A percentile compares a stretch with the other conserved stretches of the same genome.
Evolutionary conservation across 2,113 vertebrate genomes (phyloP).

Genomic region (Dunckerocampus dactyliophorus): DNA sequence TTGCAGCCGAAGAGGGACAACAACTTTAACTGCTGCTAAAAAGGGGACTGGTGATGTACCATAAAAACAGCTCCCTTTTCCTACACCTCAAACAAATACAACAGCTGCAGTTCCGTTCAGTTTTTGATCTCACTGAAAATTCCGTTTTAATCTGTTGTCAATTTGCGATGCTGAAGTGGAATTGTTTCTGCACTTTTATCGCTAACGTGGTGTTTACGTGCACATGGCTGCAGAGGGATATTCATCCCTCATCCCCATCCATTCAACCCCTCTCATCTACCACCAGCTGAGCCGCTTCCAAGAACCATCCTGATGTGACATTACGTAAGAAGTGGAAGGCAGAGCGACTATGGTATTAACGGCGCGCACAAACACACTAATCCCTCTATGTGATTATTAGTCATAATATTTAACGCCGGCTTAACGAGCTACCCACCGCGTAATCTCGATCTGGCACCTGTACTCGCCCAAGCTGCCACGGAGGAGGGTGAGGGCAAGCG

Average conservation of each 20-base stretch:
- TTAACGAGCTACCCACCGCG: slow-evolving; percentile 53
- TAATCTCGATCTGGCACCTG: slow-evolving; percentile 53
- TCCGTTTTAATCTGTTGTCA: slow-evolving; percentile 31
- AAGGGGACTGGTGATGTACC: no score
- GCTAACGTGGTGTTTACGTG: slow-evolving; percentile 27
- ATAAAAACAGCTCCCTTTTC: no score
- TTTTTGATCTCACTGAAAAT: slow-evolving; percentile 34
- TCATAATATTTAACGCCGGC: slow-evolving; percentile 66
- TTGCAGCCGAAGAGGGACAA: no score
- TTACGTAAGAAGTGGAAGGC: slow-evolving; percentile 56
- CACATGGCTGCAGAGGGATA: slow-evolving; percentile 25
- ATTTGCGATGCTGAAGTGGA: slow-evolving; percentile 28
- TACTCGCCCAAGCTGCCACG: slow-evolving; percentile 26
- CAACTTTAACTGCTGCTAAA: no score
- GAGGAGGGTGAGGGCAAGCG: slow-evolving; percentile 28
- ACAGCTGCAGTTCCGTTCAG: slow-evolving; percentile 31
- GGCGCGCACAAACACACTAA: slow-evolving; percentile 55
- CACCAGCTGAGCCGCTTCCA: slow-evolving; percentile 58
- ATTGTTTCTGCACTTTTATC: slow-evolving; percentile 36
- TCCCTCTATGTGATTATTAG: slow-evolving; percentile 67
- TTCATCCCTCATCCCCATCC: slow-evolving; percentile 22
- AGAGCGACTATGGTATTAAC: slow-evolving; percentile 38
- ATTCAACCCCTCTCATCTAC: not conserved
- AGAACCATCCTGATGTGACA: slow-evolving; percentile 63
- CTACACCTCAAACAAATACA: not conserved